Evolutionary conservation across 2,113 vertebrate species (phyloP).

Genomic region (Donacobius atricapilla): DNA sequence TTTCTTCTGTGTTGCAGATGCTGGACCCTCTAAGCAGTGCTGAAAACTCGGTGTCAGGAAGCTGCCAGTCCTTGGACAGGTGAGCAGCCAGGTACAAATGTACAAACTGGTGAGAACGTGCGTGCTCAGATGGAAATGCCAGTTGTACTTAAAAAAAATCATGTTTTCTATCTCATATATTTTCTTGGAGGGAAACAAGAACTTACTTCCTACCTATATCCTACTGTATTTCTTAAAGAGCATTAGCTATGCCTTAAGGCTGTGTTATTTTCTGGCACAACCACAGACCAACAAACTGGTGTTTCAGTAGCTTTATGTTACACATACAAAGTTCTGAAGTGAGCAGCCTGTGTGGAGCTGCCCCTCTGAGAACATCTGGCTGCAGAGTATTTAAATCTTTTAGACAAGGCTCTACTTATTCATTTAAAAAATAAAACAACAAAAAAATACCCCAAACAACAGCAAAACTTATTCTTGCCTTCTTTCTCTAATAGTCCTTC

Average conservation of each 20-base stretch:
- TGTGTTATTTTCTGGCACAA: conserved; percentile 7
- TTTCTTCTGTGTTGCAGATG: conserved; percentile 74
- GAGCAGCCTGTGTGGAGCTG: background rate
- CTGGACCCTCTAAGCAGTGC: conserved; percentile 93
- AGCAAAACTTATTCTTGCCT: background rate
- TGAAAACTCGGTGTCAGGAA: conserved; percentile 92
- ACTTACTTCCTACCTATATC: background rate
- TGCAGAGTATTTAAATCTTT: background rate
- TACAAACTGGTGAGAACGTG: background rate
- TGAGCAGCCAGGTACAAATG: conserved; percentile 86
- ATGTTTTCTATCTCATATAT: background rate
- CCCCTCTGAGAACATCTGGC: background rate
- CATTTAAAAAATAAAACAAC: background rate
- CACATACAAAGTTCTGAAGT: background rate
- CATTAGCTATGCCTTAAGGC: background rate
- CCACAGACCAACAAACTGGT: background rate
- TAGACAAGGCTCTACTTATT: conserved; percentile 4
- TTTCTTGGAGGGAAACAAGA: background rate
- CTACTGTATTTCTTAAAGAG: background rate
- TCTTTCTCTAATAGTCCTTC: conserved; percentile 78
- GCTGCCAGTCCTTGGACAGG: conserved; percentile 94
- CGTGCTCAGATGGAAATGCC: background rate
- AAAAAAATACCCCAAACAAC: background rate
- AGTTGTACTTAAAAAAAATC: background rate
- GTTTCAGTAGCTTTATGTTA: background rate